Evolutionary conservation across 2,888 invertebrate species (phyloP).

Genomic region (Drosophila dives): DNA sequence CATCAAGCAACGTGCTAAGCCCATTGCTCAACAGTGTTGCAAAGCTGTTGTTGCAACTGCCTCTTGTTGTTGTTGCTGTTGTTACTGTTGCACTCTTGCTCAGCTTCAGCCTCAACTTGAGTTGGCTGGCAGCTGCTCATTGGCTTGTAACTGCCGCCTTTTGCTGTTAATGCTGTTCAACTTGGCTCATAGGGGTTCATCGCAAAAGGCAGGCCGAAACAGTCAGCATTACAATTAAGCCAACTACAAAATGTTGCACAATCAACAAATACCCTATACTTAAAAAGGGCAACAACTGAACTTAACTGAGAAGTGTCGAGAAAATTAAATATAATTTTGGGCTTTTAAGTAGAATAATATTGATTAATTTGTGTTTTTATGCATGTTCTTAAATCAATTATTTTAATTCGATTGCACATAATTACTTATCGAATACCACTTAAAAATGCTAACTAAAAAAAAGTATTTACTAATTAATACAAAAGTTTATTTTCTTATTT

Average conservation of each 20-base stretch:
- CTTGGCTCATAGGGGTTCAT: slow-evolving; percentile 1
- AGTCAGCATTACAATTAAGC: not conserved
- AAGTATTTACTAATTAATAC: too few species aligned
- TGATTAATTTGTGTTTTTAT: not conserved
- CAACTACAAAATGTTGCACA: not conserved
- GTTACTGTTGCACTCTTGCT: slow-evolving; percentile 1
- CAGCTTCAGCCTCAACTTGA: slow-evolving; percentile 31
- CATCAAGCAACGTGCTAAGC: slow-evolving; percentile 45
- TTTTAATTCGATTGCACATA: too few species aligned
- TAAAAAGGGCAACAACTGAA: not conserved
- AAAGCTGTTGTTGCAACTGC: slow-evolving; percentile 12
- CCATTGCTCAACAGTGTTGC: slow-evolving; percentile 52
- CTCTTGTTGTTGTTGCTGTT: not conserved
- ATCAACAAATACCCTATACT: not conserved
- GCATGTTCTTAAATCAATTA: too few species aligned
- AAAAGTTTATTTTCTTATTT: not conserved
- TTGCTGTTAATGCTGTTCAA: not conserved
- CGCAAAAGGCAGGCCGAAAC: not conserved
- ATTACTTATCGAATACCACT: not conserved
- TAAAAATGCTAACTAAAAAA: too few species aligned
- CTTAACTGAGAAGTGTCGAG: not conserved
- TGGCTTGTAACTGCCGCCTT: slow-evolving; percentile 39
- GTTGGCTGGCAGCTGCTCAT: slow-evolving; percentile 48
- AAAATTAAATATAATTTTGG: not conserved
- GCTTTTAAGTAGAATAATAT: not conserved